Evolutionary conservation across 2,888 invertebrate species (phyloP), one percentile per base, ranked within the genome.

Genomic region (Philaethria dido): DNA sequence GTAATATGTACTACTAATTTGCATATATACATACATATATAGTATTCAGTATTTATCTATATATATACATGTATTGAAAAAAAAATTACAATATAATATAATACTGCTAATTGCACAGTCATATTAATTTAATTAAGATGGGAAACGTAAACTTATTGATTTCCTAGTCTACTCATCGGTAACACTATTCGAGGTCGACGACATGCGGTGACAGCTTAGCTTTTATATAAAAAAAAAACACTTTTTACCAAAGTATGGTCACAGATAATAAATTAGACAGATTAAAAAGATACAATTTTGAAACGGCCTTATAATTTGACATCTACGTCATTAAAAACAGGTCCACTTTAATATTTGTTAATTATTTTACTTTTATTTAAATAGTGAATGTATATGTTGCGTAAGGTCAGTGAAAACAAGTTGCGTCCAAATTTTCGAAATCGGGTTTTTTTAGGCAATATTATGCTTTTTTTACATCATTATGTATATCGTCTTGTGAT

Each of bases 181-280:
- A 66, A 69, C 20, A 29, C 66, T 50, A 69, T 39, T 20, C 62
- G 62, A 66, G 69, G 69, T 69, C 52, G 50, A 66, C 47, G 69
- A 69, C 69, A 50, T 62, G 48, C 57, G 57, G 20, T 39, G 45
- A 60, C 55, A 64, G 62, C 64, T 68, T 57, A 57, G 68, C 39
- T 18, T 65, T 57, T 62, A 22, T 55, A 57, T 64, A 61, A 54
- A 42, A 55, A 65, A 57, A 55, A 52, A 14, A 55, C 20, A 20
- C n/a, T 57, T 44, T 22, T 55, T 57, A 45, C 42, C 25, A 39
- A 50, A 6, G 25, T 13, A 18, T 45, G 57, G 25, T 11, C 20
- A 9, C 25, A 29, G 4, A 29, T 45, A 3, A n/a, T 5, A 22
- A 25, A 57, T 42, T 25, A 42, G 14, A 25, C 39, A 39, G 25